These are phyloP conservation scores for Lacanobia oleracea DNA, from an alignment of 2,888 invertebrate species.

Conservation along the genomic window DNA sequence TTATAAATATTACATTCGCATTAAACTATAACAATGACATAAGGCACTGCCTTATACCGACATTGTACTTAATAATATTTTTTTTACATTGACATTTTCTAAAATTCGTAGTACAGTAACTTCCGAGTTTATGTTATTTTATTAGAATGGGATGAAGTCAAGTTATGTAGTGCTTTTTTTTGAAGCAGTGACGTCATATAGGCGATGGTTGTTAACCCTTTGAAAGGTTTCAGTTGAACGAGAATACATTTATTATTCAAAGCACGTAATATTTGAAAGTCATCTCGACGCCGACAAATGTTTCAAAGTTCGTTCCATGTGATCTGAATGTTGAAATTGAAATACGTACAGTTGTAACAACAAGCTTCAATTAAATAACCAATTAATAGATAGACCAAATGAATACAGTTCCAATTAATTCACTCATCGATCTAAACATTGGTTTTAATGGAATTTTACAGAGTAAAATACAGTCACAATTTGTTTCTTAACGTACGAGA, in stretches of 20 bases:
- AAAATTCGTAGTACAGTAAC: conserved; percentile 39
- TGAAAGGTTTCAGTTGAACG: conserved; percentile 16
- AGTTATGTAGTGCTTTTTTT: not conserved
- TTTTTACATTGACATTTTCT: conserved; percentile 46
- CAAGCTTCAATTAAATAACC: conserved; percentile 31
- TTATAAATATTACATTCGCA: conserved; percentile 48
- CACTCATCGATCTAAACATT: conserved; percentile 16
- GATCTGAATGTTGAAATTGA: conserved; percentile 28
- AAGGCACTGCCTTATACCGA: conserved; percentile 83
- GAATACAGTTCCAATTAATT: conserved; percentile 25
- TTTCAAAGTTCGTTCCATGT: conserved; percentile 17
- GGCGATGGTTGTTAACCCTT: not conserved
- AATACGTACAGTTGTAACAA: conserved; percentile 11
- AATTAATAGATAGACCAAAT: conserved; percentile 17
- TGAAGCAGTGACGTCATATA: conserved; percentile 10
- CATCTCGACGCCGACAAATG: conserved; percentile 28
- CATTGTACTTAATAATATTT: conserved; percentile 44
- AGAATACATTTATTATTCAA: conserved; percentile 34
- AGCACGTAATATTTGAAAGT: conserved; percentile 22
- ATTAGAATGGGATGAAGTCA: not conserved
- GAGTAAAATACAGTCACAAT: conserved; percentile 27
- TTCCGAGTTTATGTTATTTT: conserved; percentile 5
- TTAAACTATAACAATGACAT: conserved; percentile 71
- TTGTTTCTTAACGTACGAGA: conserved; percentile 5
- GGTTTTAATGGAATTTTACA: conserved; percentile 1